These are phyloP conservation scores for Panurus biarmicus DNA, from an alignment of 2,113 vertebrate genomes.

Conservation along the genomic window DNA sequence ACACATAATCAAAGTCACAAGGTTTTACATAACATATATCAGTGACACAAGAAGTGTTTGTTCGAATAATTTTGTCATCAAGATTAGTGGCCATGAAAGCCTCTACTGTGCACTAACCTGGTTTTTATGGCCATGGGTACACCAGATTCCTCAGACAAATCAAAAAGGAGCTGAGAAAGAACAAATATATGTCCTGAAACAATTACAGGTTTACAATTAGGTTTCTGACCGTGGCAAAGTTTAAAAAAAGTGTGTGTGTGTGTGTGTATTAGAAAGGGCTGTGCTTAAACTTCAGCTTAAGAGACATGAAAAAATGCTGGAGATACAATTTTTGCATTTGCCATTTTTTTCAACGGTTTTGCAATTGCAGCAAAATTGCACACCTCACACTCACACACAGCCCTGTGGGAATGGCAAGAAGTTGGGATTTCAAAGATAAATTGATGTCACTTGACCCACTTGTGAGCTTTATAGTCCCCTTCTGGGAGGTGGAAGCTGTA, in stretches of 20 bases:
- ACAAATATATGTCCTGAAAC: neutral
- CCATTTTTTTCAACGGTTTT: neutral
- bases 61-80: slow-evolving; percentile 54
- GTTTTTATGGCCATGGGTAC: neutral
- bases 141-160: neutral
- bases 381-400: neutral
- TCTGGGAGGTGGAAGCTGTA: neutral
- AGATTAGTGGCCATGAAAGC: slow-evolving; percentile 65
- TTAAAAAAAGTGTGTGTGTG: neutral
- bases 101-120: slow-evolving; percentile 56
- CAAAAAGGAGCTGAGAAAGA: neutral
- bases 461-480: neutral
- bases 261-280: neutral
- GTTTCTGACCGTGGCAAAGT: neutral
- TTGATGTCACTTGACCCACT: neutral
- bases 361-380: neutral
- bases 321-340: neutral
- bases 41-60: slow-evolving; percentile 61
- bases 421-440: neutral
- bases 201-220: neutral
- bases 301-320: neutral
- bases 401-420: neutral
- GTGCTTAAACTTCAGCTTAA: neutral
- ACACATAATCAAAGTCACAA: slow-evolving; percentile 68
- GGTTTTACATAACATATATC: slow-evolving; percentile 69